Percentiles rank a stretch among this genome's conserved stretches.
These are phyloP conservation scores for Zingel zingel DNA, from an alignment of 2,113 vertebrate species.

Conservation along the genomic window DNA sequence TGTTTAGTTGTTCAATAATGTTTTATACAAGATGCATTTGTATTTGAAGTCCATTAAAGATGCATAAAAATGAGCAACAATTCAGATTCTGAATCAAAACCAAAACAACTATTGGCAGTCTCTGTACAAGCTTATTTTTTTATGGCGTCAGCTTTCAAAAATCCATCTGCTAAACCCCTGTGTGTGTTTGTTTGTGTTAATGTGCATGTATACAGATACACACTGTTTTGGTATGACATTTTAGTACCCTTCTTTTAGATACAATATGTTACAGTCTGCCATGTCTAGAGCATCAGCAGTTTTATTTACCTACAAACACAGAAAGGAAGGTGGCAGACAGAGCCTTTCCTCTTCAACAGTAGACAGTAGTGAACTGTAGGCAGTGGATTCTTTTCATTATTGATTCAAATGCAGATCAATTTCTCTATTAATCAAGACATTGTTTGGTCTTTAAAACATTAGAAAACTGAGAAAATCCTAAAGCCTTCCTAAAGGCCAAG, in stretches of 20 bases:
- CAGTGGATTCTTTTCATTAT: background rate
- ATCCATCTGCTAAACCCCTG: background rate
- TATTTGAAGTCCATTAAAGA: background rate
- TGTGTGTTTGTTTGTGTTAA: background rate
- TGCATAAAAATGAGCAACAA: background rate
- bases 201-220: slow-evolving; percentile 15
- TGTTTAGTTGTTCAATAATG: background rate
- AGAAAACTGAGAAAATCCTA: background rate
- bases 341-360: background rate
- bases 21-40: slow-evolving; percentile 8
- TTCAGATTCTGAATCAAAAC: slow-evolving; percentile 12
- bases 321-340: background rate
- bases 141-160: slow-evolving; percentile 11
- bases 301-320: slow-evolving; percentile 50
- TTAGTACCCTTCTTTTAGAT: slow-evolving; percentile 8
- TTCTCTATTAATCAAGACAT: background rate
- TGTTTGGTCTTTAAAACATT: background rate
- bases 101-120: background rate
- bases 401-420: background rate
- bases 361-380: background rate
- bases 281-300: slow-evolving; percentile 22
- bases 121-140: background rate
- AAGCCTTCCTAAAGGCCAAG: background rate
- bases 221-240: slow-evolving; percentile 37
- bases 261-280: slow-evolving; percentile 18